Base-by-base conservation (phyloP, 1,140 invertebrate genomes). In the Cyphomyrmex costatus region DNA sequence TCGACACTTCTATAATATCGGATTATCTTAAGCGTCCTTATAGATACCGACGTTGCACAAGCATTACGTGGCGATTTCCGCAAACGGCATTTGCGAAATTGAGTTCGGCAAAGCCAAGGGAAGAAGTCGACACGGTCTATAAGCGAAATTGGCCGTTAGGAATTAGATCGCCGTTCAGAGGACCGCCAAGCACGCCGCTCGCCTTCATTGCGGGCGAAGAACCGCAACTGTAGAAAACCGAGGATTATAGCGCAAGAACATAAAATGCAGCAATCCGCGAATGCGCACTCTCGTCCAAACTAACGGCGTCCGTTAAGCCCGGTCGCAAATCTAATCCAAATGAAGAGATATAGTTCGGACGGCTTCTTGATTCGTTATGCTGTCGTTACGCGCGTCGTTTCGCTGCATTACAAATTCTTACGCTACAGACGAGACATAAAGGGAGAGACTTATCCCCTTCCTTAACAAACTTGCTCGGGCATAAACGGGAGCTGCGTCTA, bases 101-200 rank as follows among this genome's bases (percentile, higher is more conserved):
- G 78, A 80, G 78, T 80, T 70, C 16, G 53, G 60, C 53, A 36
- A 76, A 76, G 77, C 73, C 27, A 24, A 36, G 19, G 53, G 61
- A 76, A 60, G 70, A 66, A 83, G 86, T 53, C 61, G 53, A 73
- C 86, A 49, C 46, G 46, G 76, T 63, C 76, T 46, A 61, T 86
- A 86, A 88, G 70, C 78, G 85, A 83, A 88, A 88, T 87, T 88
- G 61, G 68, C 85, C 77, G 24, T 88, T 87, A 83, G 85, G 46
- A 88, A 87, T 86, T 86, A 76, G 70, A 87, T 88, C 42, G 33
- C 76, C 21, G 77, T 68, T 70, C 70, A 51, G 73, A 70, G 66
- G n/a, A 71, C 53, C 61, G 36, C 51, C 30, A 58, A 70, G 49
- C 42, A 24, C 30, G 30, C 30, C 60, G 4, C 77, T 68, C 46